Conservation (phyloP, 2,888 invertebrate species). For the Acleris cristana region DNA sequence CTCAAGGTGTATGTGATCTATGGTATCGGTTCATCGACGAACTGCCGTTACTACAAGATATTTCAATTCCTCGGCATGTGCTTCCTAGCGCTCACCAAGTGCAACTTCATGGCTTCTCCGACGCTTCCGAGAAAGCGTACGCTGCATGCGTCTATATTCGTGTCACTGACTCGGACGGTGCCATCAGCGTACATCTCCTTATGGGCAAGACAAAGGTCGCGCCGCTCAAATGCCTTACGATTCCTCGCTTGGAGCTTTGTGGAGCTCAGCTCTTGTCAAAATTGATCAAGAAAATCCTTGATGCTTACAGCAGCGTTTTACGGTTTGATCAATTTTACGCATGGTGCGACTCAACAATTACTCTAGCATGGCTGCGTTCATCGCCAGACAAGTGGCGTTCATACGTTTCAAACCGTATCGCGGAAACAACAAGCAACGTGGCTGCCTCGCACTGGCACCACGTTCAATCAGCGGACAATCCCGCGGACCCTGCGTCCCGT, state of each 20-base stretch:
- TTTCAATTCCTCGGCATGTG: neutral
- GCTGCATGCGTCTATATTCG: neutral
- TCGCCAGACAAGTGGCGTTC: neutral
- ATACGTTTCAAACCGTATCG: too few species aligned
- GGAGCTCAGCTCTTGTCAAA: neutral
- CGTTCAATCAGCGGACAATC: too few species aligned
- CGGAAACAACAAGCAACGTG: too few species aligned
- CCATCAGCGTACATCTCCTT: neutral
- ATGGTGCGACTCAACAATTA: neutral
- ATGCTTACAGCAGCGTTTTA: neutral
- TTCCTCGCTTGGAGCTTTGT: neutral
- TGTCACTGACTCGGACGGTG: neutral
- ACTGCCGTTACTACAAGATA: neutral
- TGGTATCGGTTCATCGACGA: conserved; percentile 2
- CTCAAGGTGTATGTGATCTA: too few species aligned
- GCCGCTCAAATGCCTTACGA: neutral
- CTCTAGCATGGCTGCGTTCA: neutral
- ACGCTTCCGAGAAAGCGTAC: neutral
- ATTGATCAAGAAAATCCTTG: neutral
- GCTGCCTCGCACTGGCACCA: too few species aligned
- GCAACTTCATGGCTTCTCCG: neutral
- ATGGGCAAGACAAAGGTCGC: neutral
- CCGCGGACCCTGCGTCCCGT: too few species aligned
- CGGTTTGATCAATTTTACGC: neutral
- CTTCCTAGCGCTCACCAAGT: neutral